These are phyloP conservation scores for Abrostola tripartita DNA, from an alignment of 2,888 invertebrate genomes.

Conservation along the genomic window DNA sequence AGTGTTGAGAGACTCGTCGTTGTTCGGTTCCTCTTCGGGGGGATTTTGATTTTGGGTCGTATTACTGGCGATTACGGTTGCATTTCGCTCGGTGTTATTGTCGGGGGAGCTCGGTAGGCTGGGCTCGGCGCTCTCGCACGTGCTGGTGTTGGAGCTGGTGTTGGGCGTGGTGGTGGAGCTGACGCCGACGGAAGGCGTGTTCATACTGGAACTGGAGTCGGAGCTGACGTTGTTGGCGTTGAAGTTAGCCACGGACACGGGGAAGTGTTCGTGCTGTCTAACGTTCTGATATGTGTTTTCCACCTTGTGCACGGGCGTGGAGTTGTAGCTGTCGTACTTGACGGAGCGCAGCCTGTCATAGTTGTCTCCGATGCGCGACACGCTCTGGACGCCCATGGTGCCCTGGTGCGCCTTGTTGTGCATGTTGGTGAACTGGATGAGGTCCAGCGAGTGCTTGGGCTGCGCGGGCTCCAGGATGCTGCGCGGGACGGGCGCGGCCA, in stretches of 20 bases:
- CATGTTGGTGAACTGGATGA: conserved; percentile 76
- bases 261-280: conserved; percentile 72
- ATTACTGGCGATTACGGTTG: conserved; percentile 51
- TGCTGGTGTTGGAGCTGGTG: conserved; percentile 91
- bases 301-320: conserved; percentile 70
- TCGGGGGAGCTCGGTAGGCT: conserved; percentile 91
- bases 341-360: conserved; percentile 71
- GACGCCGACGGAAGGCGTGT: conserved; percentile 87
- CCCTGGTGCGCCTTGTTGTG: conserved; percentile 68
- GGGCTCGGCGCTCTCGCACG: conserved; percentile 91
- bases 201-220: conserved; percentile 91
- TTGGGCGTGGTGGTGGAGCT: conserved; percentile 91
- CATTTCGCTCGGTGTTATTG: conserved; percentile 64
- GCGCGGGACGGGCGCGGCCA: conserved; percentile 66
- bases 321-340: conserved; percentile 74
- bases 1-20: conserved; percentile 71
- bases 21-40: conserved; percentile 66
- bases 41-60: conserved; percentile 58
- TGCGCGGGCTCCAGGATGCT: conserved; percentile 74
- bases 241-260: conserved; percentile 70
- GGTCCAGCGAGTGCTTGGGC: conserved; percentile 76
- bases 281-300: conserved; percentile 80
- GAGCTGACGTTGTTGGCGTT: conserved; percentile 86
- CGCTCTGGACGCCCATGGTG: conserved; percentile 72
- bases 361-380: conserved; percentile 72